Conservation (phyloP, 2,113 vertebrate genomes). For the Tiliqua scincoides region DNA sequence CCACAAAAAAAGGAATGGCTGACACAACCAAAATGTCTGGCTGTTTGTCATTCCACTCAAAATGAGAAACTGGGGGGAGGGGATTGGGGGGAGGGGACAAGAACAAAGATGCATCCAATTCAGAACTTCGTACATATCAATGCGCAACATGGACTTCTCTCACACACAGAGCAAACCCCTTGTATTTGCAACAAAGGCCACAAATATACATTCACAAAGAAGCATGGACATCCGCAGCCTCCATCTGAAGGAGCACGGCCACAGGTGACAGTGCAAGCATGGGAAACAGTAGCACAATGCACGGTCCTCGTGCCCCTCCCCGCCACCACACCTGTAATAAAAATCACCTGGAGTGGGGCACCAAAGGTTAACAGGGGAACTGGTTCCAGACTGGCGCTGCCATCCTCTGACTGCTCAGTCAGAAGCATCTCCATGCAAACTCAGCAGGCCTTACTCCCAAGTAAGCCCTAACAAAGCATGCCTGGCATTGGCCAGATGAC, state of each 20-base stretch:
- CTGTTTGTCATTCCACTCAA: background rate
- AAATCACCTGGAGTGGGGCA: background rate
- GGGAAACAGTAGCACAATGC: background rate
- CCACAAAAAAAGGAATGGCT: background rate
- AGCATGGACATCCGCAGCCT: no score
- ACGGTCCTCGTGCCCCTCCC: background rate
- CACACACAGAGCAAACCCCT: background rate
- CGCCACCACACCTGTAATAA: background rate
- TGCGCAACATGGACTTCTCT: background rate
- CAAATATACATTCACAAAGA: background rate
- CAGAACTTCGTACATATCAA: background rate
- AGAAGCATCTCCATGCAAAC: background rate
- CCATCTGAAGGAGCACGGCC: background rate
- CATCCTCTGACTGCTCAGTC: background rate
- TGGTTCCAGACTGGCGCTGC: background rate
- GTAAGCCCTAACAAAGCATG: background rate
- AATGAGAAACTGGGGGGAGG: background rate
- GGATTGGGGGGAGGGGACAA: slow-evolving; percentile 44
- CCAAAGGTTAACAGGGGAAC: background rate
- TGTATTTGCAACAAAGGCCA: background rate
- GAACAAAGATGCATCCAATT: slow-evolving; percentile 34
- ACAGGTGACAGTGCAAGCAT: background rate
- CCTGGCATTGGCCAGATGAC: background rate
- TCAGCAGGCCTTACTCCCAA: background rate
- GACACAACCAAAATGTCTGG: background rate